Conservation (phyloP, 2,797 vertebrate species). For the Loriculus beryllinus region DNA sequence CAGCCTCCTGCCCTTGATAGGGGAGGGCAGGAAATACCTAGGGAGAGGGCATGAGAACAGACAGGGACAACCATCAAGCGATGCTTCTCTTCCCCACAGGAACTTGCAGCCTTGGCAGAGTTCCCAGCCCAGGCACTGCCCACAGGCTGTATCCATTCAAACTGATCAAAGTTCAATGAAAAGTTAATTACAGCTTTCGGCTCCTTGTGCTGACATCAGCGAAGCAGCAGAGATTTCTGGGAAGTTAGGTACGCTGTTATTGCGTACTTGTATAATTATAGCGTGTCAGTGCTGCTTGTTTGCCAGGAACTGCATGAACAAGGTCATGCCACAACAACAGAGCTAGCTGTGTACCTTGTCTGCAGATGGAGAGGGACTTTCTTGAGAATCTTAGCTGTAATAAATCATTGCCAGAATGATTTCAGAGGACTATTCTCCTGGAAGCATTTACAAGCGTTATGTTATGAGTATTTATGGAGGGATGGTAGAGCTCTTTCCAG, state of each 20-base stretch:
- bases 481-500: neutral
- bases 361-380: neutral
- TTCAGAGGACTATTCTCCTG: neutral
- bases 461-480: neutral
- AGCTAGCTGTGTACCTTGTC: fast-evolving
- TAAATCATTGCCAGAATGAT: neutral
- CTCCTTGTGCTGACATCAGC: neutral
- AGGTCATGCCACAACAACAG: fast-evolving
- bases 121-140: neutral
- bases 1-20: neutral
- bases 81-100: neutral
- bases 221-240: neutral
- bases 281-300: fast-evolving
- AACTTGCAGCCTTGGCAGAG: neutral
- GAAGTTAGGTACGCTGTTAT: neutral
- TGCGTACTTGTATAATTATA: neutral
- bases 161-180: constrained; percentile 41
- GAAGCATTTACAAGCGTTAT: neutral
- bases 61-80: neutral
- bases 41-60: neutral
- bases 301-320: neutral
- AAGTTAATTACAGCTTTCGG: constrained; percentile 11
- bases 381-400: neutral
- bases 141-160: neutral
- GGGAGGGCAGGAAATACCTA: neutral